Base-by-base conservation (phyloP, 2,888 invertebrate genomes). In the Acrobeloides nanus region DNA sequence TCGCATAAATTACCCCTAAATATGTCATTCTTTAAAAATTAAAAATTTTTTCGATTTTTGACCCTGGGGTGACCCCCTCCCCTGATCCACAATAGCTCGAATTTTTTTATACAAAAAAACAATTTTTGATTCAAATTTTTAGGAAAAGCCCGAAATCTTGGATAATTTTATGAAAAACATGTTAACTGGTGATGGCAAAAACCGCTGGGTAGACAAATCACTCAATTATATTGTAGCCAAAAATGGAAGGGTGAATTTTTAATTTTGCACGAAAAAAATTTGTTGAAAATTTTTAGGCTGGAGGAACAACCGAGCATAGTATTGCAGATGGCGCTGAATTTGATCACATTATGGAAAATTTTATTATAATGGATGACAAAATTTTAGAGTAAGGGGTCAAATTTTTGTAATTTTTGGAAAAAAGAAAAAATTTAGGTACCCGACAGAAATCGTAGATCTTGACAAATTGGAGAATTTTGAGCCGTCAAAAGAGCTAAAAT, bases 121-220 rank as follows among this genome's bases (percentile, higher is more conserved):
- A n/a, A 34, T 34, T 34, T 29, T 29, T 34, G 7, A 34, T n/a
- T n/a, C 8, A 34, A 34, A 6, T n/a, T 10, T 29, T 29, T n/a
- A 39, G 39, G 39, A 29, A 7, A 35, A 39, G 31, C 15, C 23
- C 34, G 39, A 39, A 8, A 25, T 33, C 12, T 29, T 39, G 8
- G 8, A 25, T 6, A 39, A 39, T 17, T 68, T 57, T 47, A 46
- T 66, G 57, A 48, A 48, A 10, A 51, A 48, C 10, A 65, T 63
- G 63, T 33, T 68, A 17, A 59, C 63, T 1, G 68, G 68, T 18
- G 46, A 60, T 29, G 66, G 66, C 37, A 38, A 31, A 17, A 63
- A 68, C 43, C 54, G 68, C 20, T 68, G 68, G 68, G 57, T 50
- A 12, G 68, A 69, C 53, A 68, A 68, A 51, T 57, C 62, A 7